Evolutionary conservation across 2,797 vertebrate species (phyloP), one percentile per base, ranked within the genome.

Genomic region (Gymnothorax reevesii): DNA sequence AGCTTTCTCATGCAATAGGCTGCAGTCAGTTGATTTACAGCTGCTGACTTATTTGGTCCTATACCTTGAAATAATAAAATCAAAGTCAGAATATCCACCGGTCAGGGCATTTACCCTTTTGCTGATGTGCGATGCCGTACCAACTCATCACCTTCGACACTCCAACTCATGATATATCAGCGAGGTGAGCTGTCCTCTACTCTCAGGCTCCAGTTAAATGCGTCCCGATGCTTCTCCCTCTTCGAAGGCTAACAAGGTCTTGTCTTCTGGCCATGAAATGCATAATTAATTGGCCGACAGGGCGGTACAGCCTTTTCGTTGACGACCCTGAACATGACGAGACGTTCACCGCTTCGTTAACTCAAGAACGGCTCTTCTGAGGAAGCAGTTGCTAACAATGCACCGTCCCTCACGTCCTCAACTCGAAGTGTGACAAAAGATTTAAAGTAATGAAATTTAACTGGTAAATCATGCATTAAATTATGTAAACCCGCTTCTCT

Each of bases 401-500:
- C 64, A 6, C 64, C 8, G 64, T 22, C 22, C n/a, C 64, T 25
- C 64, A 69, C 10, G 9, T n/a, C n/a, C 6, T 3, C 22, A 62
- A 17, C 22, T 25, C 54, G 77, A 80, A 80, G 52, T 80, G 77
- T 22, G 77, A 80, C 55, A 20, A 80, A 80, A 55, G 77, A 9
- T 52, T 80, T 20, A 54, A 80, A 77, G 55, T 20, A 80, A 52
- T 80, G 15, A 54, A 80, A 54, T 54, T 54, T 22, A 80, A 55
- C 17, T 20, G 22, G 77, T 80, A 80, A 80, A 80, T 54, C 77
- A 25, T 80, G 77, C 52, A 54, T 80, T 54, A 80, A 80, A 55
- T 80, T 55, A 52, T 42, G 7, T 9, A 77, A 77, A 6, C 71
- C 52, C 12, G 55, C 49, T 77, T 49, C 73, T 49, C 42, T 22